phyloP scores from a whole-genome alignment of 2,113 vertebrate genomes.

The Anoplopoma fimbria region DNA sequence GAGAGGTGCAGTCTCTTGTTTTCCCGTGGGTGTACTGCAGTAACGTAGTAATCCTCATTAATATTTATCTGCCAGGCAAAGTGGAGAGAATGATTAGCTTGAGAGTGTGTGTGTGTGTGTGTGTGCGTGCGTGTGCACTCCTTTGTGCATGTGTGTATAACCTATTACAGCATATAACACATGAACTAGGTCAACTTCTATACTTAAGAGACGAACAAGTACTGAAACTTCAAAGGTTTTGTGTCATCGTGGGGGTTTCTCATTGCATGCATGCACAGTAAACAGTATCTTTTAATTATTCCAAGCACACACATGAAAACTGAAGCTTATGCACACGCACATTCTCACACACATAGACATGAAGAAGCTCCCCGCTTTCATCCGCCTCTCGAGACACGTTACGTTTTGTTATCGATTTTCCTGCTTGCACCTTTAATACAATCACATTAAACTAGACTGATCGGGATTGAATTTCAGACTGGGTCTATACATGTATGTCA shows the following conservation, averaged over 20 bases:
- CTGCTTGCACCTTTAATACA: conserved; percentile 65
- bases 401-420: conserved; percentile 71
- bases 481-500: conserved; percentile 48
- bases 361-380: conserved; percentile 11
- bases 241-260: conserved; percentile 36
- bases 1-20: conserved; percentile 51
- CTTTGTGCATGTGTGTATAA: conserved; percentile 35
- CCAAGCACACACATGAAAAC: not conserved
- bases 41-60: conserved; percentile 82
- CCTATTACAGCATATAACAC: conserved; percentile 37
- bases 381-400: conserved; percentile 41
- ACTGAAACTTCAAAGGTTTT: conserved; percentile 62
- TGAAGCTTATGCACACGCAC: conserved; percentile 7
- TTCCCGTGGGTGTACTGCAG: conserved; percentile 74
- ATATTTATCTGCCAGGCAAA: conserved; percentile 80
- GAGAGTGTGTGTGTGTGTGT: conserved; percentile 22
- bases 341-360: conserved; percentile 4
- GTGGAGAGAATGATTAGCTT: conserved; percentile 74
- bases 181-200: conserved; percentile 73
- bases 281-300: conserved; percentile 49
- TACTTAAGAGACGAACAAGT: conserved; percentile 56
- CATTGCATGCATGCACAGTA: conserved; percentile 11
- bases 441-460: conserved; percentile 73
- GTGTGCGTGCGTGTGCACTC: conserved; percentile 11
- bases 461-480: conserved; percentile 68